Conservation (phyloP, 1,140 invertebrate genomes). For the Grapholita molesta region DNA sequence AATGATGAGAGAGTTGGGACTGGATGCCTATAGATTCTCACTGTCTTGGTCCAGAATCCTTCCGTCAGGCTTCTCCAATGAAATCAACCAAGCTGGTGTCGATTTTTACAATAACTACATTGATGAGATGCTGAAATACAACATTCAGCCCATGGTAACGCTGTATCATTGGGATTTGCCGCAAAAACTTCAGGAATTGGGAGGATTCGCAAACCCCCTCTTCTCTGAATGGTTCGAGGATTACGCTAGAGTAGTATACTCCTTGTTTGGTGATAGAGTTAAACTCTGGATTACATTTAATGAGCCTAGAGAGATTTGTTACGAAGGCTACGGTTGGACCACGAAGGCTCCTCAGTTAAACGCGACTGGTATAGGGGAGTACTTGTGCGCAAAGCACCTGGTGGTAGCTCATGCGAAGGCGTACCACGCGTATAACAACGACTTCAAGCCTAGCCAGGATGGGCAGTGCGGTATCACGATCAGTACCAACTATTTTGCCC, state of each 20-base stretch:
- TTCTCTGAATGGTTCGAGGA: slow-evolving; percentile 67
- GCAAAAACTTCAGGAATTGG: slow-evolving; percentile 53
- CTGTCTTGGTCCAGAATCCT: slow-evolving; percentile 81
- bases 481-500: slow-evolving; percentile 77
- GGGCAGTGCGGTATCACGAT: slow-evolving; percentile 80
- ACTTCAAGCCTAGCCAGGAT: slow-evolving; percentile 46
- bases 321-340: slow-evolving; percentile 34
- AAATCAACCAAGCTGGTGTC: slow-evolving; percentile 74
- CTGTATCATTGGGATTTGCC: slow-evolving; percentile 44
- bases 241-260: slow-evolving; percentile 64
- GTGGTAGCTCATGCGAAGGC: slow-evolving; percentile 78
- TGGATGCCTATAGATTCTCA: slow-evolving; percentile 79
- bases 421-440: slow-evolving; percentile 61
- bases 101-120: slow-evolving; percentile 81
- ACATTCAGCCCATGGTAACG: slow-evolving; percentile 65
- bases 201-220: slow-evolving; percentile 29
- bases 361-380: slow-evolving; percentile 51
- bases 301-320: slow-evolving; percentile 45
- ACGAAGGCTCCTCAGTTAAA: slow-evolving; percentile 42
- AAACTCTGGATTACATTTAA: slow-evolving; percentile 60
- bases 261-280: slow-evolving; percentile 57
- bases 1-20: slow-evolving; percentile 50
- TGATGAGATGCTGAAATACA: slow-evolving; percentile 62
- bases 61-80: slow-evolving; percentile 74
- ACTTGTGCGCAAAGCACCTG: slow-evolving; percentile 75